Conservation (phyloP, 2,797 vertebrate species). For the Sarcoramphus papa region DNA sequence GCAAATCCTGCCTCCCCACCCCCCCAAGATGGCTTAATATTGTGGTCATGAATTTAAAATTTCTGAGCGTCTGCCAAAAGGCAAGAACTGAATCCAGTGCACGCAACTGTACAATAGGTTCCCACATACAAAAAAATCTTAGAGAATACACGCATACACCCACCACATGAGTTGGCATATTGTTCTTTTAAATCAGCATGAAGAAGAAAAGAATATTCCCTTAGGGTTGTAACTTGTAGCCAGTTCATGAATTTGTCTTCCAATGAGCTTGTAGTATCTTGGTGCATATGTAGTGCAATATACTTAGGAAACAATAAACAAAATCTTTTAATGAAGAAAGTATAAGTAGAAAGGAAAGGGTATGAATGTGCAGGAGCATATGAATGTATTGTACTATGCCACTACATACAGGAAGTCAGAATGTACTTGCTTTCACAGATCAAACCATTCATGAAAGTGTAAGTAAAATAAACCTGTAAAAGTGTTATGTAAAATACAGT, state of each 20-base stretch:
- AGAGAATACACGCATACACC: slow-evolving; percentile 73
- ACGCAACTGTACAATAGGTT: slow-evolving; percentile 75
- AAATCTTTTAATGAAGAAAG: background rate
- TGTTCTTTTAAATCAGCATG: slow-evolving; percentile 55
- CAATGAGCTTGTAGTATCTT: background rate
- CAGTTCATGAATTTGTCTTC: background rate
- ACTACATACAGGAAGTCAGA: background rate
- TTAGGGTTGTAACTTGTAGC: background rate
- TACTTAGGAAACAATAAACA: background rate
- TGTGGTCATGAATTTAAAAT: slow-evolving; percentile 60
- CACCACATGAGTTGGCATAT: slow-evolving; percentile 79
- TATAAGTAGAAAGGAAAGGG: background rate
- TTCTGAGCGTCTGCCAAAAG: slow-evolving; percentile 67
- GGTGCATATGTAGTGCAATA: background rate
- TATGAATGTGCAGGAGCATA: background rate
- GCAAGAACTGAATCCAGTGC: slow-evolving; percentile 77
- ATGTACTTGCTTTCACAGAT: background rate
- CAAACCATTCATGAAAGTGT: background rate
- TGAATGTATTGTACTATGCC: background rate
- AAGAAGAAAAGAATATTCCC: slow-evolving; percentile 6
- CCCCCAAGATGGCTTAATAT: slow-evolving; percentile 57
- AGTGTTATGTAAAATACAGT: background rate
- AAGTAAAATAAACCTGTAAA: background rate
- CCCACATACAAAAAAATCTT: slow-evolving; percentile 76
- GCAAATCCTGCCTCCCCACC: background rate